These are phyloP conservation scores for Neomonachus schauinslandi DNA, from an alignment of 2,113 vertebrate genomes.

Conservation along the genomic window DNA sequence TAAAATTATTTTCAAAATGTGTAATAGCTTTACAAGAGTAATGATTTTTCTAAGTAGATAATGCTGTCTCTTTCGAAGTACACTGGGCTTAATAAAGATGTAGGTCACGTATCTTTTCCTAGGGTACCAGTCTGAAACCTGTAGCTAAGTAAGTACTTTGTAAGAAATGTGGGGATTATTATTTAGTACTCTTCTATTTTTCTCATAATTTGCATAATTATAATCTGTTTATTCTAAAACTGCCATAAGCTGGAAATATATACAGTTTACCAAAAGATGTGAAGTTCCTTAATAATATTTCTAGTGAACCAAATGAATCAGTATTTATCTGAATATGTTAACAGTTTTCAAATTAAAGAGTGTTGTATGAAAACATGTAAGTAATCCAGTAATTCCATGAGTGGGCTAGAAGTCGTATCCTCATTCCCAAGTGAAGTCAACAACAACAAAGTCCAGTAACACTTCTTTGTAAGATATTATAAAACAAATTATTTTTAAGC, in stretches of 20 bases:
- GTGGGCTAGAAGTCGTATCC: not conserved
- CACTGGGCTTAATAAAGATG: not conserved
- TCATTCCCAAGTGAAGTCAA: not conserved
- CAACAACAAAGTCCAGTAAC: not conserved
- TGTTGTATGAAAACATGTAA: not conserved
- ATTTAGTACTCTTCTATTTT: not conserved
- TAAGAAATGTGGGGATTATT: not conserved
- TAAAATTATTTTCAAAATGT: not conserved
- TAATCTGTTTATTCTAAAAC: constrained; percentile 33
- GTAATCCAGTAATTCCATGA: not conserved
- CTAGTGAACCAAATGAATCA: not conserved
- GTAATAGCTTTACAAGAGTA: not conserved
- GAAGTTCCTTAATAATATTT: not conserved
- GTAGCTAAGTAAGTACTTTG: not conserved
- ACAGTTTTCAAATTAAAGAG: constrained; percentile 39
- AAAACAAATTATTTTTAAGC: not conserved
- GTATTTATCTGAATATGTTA: constrained; percentile 13
- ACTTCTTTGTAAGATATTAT: not conserved
- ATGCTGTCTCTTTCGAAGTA: not conserved
- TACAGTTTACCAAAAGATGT: not conserved
- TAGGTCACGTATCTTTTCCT: not conserved
- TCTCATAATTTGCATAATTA: not conserved
- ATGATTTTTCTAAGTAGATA: not conserved
- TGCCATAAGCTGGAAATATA: not conserved
- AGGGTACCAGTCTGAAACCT: not conserved